Base-by-base conservation (phyloP, 2,113 vertebrate species). In the Neopipo cinnamomea region DNA sequence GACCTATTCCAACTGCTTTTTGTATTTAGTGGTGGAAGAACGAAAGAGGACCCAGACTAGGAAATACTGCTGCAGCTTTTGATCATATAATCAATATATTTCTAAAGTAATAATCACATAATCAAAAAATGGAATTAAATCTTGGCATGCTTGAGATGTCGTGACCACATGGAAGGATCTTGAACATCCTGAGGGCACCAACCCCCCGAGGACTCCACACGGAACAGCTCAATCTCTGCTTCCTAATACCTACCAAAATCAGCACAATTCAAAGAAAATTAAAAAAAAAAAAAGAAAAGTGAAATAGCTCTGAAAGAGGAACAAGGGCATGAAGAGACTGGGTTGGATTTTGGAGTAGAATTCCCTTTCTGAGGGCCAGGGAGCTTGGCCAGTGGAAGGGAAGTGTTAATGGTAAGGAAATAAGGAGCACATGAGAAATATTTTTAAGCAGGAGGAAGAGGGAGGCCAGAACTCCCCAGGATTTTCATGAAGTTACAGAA, bases 151-250 rank as follows among this genome's bases (percentile, higher is more conserved):
- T 61, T 39, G 47, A 41, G 37, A 65, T 76, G 66, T 85, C 50
- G 46, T 39, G 58, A 41, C 31, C 24, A n/a, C 4, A 2, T 2
- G 58, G 78, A 88, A 55, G 30, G 47, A 41, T 42, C 49, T 41
- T 47, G 35, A 76, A 56, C 46, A 80, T 50, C 75, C 13, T 18
- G 2, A 44, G 52, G 39, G 33, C 39, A 66, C 23, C 50, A 39
- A 17, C 33, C n/a, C 30, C 25, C 10, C 0, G 0, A 55, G 71
- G n/a, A 33, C 46, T 90, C 90, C 17, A 13, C 4, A 31, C 0
- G 46, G 33, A 61, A 25, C 21, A 73, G 35, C 35, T 73, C 28
- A 63, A 19, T 49, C 42, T 50, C 88, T 80, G 59, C 49, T 55
- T 37, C 47, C 58, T n/a, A 5, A 19, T 22, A 1, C 10, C 12